These are phyloP conservation scores for Drosophila athabasca DNA, from an alignment of 1,140 invertebrate genomes.

Conservation along the genomic window DNA sequence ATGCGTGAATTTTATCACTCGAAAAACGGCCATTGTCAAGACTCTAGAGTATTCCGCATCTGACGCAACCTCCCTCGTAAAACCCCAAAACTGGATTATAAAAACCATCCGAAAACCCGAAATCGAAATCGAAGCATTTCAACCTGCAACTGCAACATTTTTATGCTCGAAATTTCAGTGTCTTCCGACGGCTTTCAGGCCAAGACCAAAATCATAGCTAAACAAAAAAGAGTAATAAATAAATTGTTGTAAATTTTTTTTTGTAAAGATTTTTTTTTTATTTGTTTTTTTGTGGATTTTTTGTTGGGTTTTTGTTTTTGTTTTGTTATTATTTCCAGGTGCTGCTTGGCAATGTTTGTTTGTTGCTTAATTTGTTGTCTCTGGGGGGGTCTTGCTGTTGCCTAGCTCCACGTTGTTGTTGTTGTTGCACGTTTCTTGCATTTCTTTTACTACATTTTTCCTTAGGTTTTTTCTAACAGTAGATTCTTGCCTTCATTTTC, in stretches of 20 bases:
- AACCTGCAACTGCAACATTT: constrained; percentile 22
- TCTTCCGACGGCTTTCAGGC: constrained; percentile 52
- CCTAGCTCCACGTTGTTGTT: constrained; percentile 50
- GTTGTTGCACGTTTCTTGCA: constrained; percentile 56
- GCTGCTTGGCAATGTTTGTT: constrained; percentile 47
- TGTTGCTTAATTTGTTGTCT: constrained; percentile 30
- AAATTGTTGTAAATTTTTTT: constrained; percentile 51
- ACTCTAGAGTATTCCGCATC: constrained; percentile 28
- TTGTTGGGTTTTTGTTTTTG: constrained; percentile 49
- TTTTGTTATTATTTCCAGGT: constrained; percentile 58
- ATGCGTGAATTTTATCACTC: constrained; percentile 34
- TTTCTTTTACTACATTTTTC: constrained; percentile 72
- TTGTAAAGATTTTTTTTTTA: constrained; percentile 82
- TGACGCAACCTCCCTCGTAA: constrained; percentile 15
- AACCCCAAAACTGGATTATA: constrained; percentile 22
- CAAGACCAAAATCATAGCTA: background rate
- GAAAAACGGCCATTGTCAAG: constrained; percentile 33
- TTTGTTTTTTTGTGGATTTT: constrained; percentile 74
- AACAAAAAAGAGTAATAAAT: constrained; percentile 37
- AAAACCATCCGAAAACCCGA: constrained; percentile 1
- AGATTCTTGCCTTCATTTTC: constrained; percentile 50
- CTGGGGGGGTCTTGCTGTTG: constrained; percentile 38
- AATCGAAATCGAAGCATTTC: background rate
- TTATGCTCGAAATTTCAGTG: background rate
- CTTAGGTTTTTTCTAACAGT: constrained; percentile 78